Base-by-base conservation (phyloP, 2,797 vertebrate genomes). In the Acestrorhynchus altus region DNA sequence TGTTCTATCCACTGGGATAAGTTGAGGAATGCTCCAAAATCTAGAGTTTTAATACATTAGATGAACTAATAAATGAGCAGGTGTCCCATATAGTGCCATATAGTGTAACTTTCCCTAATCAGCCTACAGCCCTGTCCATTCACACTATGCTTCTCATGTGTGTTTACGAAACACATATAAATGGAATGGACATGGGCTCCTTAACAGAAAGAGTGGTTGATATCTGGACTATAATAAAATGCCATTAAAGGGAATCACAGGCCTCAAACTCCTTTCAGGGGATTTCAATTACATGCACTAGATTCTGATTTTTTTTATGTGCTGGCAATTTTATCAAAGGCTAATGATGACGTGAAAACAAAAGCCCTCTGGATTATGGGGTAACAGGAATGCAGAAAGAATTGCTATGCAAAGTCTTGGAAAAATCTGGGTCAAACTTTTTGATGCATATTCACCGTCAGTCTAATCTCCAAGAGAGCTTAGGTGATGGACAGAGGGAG, bases 401-500 rank as follows among this genome's bases (percentile, higher is more conserved):
- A 69, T 49, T 31, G 39, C 31, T 44, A 52, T 60, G 64, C 40
- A 13, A 13, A 13, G 15, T 4, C 24, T 18, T 28, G 9, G 59
- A 20, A 26, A n/a, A 70, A 74, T 74, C 16, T 40, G 47, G 40
- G 47, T 35, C 56, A 47, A 13, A n/a, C 24, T 72, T 76, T 24
- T 40, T 7, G 39, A 63, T 57, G 52, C n/a, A 75, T 2, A 10
- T 40, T 76, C 15, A 11, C 57, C 47, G 46, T 26, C 11, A 1
- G n/a, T 24, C 64, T 56, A 64, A 71, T 71, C 16, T 64, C 63
- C 63, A 49, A 40, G 11, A 18, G 65, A n/a, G 20, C 42, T 74
- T 69, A 65, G 52, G 52, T 60, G 60, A 75, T 52, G 47, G 35
- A 54, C 65, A 24, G 13, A 5, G 4, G 70, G 70, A 39, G 28